Base-by-base conservation (phyloP, 2,797 vertebrate species). In the Tenualosa ilisha region DNA sequence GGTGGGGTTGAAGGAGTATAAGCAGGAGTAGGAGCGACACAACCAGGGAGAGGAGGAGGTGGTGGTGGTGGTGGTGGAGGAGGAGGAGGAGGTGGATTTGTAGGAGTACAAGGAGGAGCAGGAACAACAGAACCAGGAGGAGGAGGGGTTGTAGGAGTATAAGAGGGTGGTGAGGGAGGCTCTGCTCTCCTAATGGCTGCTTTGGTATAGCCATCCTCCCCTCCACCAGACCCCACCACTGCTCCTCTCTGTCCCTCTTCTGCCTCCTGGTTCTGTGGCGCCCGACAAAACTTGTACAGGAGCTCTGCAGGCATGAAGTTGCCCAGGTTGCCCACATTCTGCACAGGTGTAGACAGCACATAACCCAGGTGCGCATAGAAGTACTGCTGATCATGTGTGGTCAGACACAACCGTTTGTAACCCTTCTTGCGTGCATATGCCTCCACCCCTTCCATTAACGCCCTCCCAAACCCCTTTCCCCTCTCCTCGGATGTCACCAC, bases 291-390 rank as follows among this genome's bases (percentile, higher is more conserved):
- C 88, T 89, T 96, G 87, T 94, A 91, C 40, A 99, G 95, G 85
- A 92, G 93, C 86, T 94, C 93, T 49, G 95, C 84, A 1, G 97
- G 94, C 88, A 98, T 91, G 17, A 95, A 89, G 0, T 92, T 87
- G 5, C 95, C 95, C 90, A 97, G 92, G 75, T 96, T 94, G 0
- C 96, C 96, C 0, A 97, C 90, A 0, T 89, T 97, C 93, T 98
- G 97, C 87, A 99, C 97, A 0, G 98, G 98, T 5, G 92, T 88
- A 0, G 97, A 96, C 81, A 96, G 92, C 31, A 85, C 85, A 0
- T 96, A 99, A 68, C 97, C 98, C 26, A 99, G 91, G 89, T 97
- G 98, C 72, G 95, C 92, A 0, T 99, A 99, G 92, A 99, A 99
- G 83, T 95, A 91, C 91, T 98, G 96, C 91, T 99, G 97, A 85